Evolutionary conservation across 2,113 vertebrate genomes (phyloP), one percentile per base, ranked within the genome.

Genomic region (Ailuropoda melanoleuca): DNA sequence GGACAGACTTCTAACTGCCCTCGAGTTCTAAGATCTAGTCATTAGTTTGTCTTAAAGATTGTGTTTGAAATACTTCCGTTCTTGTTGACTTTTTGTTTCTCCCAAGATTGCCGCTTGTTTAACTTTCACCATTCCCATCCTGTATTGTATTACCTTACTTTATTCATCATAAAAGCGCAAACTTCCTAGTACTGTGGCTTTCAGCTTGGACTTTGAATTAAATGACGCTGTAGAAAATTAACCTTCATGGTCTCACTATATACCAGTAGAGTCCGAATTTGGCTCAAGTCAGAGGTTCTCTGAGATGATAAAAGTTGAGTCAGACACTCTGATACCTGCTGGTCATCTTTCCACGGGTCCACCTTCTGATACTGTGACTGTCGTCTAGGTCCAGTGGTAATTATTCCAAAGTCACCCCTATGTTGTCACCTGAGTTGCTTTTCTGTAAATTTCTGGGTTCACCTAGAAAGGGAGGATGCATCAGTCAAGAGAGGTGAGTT

Each of bases 141-240:
- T 96, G 85, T 81, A 26, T 96, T 97, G 39, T 26, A 66, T 58
- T 95, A 66, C 31, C 56, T 81, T 96, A n/a, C 88, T 95, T 91
- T 98, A 74, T 89, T 92, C 86, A 2, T 84, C 92, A 81, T 46
- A 39, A 91, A 97, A 97, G n/a, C n/a, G 81, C 92, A 90, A 18
- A 19, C 97, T 98, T 97, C 95, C 74, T 96, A 90, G 97, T 97
- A 84, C 70, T 90, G 43, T 75, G 93, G 82, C 96, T 94, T 9
- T 96, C 90, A 84, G 62, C 62, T 85, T 92, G 29, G 19, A 17
- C 3, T 66, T 94, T 82, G 92, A 97, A 26, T 98, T 97, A 96
- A 97, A 95, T 89, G 78, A 88, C n/a, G 37, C 88, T 93, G 4
- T 87, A 66, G 96, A 95, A 95, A 64, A 87, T 77, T 81, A 82